These are phyloP conservation scores for Tinea semifulvella DNA, from an alignment of 2,888 invertebrate genomes.

Conservation along the genomic window DNA sequence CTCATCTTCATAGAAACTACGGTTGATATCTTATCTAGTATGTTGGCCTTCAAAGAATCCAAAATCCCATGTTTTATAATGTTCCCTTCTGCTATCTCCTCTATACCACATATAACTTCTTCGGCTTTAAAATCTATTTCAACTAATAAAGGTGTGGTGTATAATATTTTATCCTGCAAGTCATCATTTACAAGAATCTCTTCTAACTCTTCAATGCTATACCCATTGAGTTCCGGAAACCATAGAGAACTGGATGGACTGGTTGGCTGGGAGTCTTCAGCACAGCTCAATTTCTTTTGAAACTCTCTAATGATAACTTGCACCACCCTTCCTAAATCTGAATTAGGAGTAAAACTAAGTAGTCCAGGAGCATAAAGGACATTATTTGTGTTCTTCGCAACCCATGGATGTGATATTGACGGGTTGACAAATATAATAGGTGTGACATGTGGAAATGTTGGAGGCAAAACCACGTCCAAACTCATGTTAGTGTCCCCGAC, in stretches of 20 bases:
- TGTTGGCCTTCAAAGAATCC: slow-evolving; percentile 64
- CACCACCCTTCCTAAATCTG: slow-evolving; percentile 82
- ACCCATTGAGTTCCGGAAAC: slow-evolving; percentile 47
- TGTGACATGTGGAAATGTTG: slow-evolving; percentile 80
- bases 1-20: slow-evolving; percentile 74
- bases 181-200: slow-evolving; percentile 75
- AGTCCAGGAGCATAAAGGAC: slow-evolving; percentile 79
- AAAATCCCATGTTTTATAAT: slow-evolving; percentile 70
- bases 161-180: slow-evolving; percentile 77
- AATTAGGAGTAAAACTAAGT: slow-evolving; percentile 79
- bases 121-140: slow-evolving; percentile 76
- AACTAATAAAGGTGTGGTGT: slow-evolving; percentile 72
- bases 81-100: slow-evolving; percentile 71
- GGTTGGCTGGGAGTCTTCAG: slow-evolving; percentile 38
- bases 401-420: slow-evolving; percentile 75
- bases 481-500: slow-evolving; percentile 72
- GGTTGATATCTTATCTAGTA: slow-evolving; percentile 71
- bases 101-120: slow-evolving; percentile 76
- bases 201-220: slow-evolving; percentile 71
- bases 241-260: slow-evolving; percentile 32
- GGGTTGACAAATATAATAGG: slow-evolving; percentile 76
- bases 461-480: slow-evolving; percentile 71
- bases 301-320: slow-evolving; percentile 84
- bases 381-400: slow-evolving; percentile 72
- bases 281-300: slow-evolving; percentile 58